These are phyloP conservation scores for Synanthedon vespiformis DNA, from an alignment of 2,888 invertebrate species.

Conservation along the genomic window DNA sequence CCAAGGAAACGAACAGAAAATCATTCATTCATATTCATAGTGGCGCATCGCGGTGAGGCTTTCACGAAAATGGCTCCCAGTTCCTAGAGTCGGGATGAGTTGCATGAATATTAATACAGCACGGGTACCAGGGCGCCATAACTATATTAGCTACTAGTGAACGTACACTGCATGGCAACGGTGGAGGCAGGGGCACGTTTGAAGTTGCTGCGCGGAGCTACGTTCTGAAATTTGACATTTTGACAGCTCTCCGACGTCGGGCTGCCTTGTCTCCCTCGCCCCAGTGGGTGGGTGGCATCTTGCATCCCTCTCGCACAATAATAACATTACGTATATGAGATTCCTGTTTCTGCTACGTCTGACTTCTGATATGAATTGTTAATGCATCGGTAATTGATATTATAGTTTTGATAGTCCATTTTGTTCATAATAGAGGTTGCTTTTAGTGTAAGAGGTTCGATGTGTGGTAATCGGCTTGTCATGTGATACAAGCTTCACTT, in stretches of 20 bases:
- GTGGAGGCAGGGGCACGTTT: conserved; percentile 67
- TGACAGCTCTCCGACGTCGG: conserved; percentile 70
- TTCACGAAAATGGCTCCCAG: conserved; percentile 61
- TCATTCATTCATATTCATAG: conserved; percentile 68
- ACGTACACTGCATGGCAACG: conserved; percentile 50
- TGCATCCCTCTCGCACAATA: conserved; percentile 28
- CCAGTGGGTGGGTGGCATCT: conserved; percentile 19
- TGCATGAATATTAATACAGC: conserved; percentile 68
- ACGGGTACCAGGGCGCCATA: conserved; percentile 52
- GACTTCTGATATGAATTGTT: conserved; percentile 68
- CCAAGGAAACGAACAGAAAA: conserved; percentile 56
- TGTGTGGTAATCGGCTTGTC: conserved; percentile 15
- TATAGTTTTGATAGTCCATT: conserved; percentile 63
- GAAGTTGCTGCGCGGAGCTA: conserved; percentile 58
- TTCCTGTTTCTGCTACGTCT: conserved; percentile 65
- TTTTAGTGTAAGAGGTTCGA: conserved; percentile 32
- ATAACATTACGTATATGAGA: conserved; percentile 60
- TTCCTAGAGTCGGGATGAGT: conserved; percentile 50
- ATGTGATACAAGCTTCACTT: conserved; percentile 30
- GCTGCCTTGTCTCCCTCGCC: conserved; percentile 44
- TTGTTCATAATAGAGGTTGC: conserved; percentile 41
- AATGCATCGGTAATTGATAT: conserved; percentile 70
- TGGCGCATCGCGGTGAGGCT: conserved; percentile 46
- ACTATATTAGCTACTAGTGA: conserved; percentile 56
- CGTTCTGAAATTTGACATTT: conserved; percentile 72